Base-by-base conservation (phyloP, 2,113 vertebrate species). In the Caracal caracal region DNA sequence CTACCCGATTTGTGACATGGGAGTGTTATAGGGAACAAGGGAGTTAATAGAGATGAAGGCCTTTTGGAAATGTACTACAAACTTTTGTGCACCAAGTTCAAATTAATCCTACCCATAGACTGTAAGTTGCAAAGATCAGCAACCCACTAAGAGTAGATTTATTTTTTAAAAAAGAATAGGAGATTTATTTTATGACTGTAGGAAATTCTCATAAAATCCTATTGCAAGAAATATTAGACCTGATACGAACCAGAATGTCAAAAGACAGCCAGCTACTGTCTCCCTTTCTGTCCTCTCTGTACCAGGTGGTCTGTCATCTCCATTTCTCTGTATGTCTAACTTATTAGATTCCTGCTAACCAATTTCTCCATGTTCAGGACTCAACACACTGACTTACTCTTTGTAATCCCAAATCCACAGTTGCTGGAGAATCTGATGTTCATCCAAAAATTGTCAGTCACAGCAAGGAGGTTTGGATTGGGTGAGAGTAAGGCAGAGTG, bases 11-110 rank as follows among this genome's bases (percentile, higher is more conserved):
- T 96, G 47, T 71, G 33, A 70, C 24, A 49, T 66, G 49, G 3
- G 63, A 37, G 40, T 88, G 35, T 37, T 65, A 61, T 24, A 63
- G 12, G 10, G 15, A 92, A 94, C 0, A 83, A 84, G n/a, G 1
- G 15, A 65, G 1, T 68, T 75, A 83, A 85, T 53, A 86, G 17
- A 63, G 71, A 92, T 80, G 43, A 90, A 94, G 93, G 1, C 12
- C 19, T 20, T 90, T 95, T 88, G 35, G 81, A 80, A 92, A 73
- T 86, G 84, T 2, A 68, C 6, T 53, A 70, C 75, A 93, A 90
- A 56, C 6, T 80, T 85, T 82, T 63, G 17, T 83, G 51, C 80
- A 51, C 15, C 30, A 73, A 84, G 43, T 96, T 93, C 0, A 86
- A 87, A 75, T 93, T 33, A 89, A 75, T 82, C 66, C 11, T 94